These are phyloP conservation scores for Drosophila acutilabella DNA, from an alignment of 2,888 invertebrate genomes.

Conservation along the genomic window DNA sequence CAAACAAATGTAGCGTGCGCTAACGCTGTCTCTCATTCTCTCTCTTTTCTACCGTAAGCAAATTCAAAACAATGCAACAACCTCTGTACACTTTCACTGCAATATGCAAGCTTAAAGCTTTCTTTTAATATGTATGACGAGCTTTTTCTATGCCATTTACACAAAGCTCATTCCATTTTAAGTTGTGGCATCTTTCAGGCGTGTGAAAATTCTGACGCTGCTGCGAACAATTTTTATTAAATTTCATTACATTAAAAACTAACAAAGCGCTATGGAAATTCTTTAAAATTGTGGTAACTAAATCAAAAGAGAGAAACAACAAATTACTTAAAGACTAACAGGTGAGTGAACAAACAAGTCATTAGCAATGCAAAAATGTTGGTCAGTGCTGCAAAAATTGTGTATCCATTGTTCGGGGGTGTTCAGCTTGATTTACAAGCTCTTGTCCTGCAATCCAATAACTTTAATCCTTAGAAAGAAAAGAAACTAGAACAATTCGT, in stretches of 20 bases:
- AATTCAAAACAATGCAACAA: slow-evolving; percentile 74
- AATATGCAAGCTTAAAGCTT: slow-evolving; percentile 53
- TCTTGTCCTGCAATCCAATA: neutral
- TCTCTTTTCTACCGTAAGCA: slow-evolving; percentile 15
- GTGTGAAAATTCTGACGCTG: slow-evolving; percentile 48
- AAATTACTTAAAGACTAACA: neutral
- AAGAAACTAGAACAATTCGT: neutral
- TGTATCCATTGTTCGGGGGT: slow-evolving; percentile 62
- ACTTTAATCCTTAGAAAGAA: too few relatives aligned
- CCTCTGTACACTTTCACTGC: slow-evolving; percentile 73
- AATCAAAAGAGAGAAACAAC: slow-evolving; percentile 1
- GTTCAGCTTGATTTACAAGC: slow-evolving; percentile 6
- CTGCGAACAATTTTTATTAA: slow-evolving; percentile 31
- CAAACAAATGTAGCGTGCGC: slow-evolving; percentile 19
- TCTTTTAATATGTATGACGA: neutral
- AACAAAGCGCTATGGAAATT: slow-evolving; percentile 13
- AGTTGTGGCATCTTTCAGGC: slow-evolving; percentile 74
- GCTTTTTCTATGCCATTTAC: slow-evolving; percentile 38
- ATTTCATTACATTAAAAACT: slow-evolving; percentile 17
- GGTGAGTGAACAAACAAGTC: slow-evolving; percentile 30
- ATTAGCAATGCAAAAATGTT: slow-evolving; percentile 20
- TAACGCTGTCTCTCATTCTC: slow-evolving; percentile 2
- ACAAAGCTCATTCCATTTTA: slow-evolving; percentile 63
- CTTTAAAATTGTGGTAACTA: slow-evolving; percentile 1
- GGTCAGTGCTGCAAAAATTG: slow-evolving; percentile 61